Conservation (phyloP, 2,113 vertebrate species). For the Thomomys bottae region DNA sequence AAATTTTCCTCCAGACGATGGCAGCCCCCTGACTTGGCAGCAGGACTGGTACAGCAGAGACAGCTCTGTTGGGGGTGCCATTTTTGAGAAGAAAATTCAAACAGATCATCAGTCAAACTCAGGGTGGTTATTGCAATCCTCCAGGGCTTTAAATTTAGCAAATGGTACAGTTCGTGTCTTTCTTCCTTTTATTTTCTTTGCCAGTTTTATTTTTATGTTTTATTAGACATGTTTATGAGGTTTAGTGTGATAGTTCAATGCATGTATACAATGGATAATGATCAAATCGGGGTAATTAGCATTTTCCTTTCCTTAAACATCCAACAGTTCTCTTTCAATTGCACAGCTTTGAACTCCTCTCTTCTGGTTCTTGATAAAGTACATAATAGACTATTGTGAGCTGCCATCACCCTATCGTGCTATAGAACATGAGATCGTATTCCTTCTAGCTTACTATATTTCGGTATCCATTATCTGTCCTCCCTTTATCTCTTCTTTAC, state of each 20-base stretch:
- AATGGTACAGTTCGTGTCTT: background rate
- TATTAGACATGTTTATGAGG: background rate
- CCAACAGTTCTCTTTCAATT: background rate
- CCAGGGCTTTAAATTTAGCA: conserved; percentile 35
- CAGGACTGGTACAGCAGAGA: background rate
- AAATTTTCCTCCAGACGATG: conserved; percentile 9
- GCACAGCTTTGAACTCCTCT: background rate
- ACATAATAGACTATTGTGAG: background rate
- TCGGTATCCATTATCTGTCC: background rate
- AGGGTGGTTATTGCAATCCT: conserved; percentile 1
- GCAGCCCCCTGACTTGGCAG: background rate
- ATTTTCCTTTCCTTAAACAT: background rate
- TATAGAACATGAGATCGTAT: background rate
- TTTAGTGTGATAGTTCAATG: background rate
- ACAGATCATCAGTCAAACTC: conserved; percentile 47
- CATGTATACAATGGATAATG: background rate
- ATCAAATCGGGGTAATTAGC: background rate
- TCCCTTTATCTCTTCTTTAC: no score
- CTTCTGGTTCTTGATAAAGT: background rate
- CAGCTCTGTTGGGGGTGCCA: background rate
- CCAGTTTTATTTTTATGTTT: background rate
- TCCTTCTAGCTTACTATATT: background rate
- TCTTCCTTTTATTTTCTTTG: background rate
- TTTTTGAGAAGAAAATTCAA: conserved; percentile 53
- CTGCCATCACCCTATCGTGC: no score